Conservation (phyloP, 2,888 invertebrate species). For the Acleris laterana region DNA sequence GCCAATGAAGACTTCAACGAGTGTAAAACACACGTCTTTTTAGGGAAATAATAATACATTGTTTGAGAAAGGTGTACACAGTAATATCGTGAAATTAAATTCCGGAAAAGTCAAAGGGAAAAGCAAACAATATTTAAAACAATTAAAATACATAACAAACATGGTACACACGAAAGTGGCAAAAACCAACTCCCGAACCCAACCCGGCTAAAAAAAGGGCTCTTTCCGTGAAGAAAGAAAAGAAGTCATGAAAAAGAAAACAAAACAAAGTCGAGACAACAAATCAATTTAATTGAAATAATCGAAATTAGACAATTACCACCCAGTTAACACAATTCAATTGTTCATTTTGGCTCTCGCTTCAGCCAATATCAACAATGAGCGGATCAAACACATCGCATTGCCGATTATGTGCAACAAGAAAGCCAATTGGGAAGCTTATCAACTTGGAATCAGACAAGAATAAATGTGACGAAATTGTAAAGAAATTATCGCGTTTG, state of each 20-base stretch:
- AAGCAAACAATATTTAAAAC: too few species aligned
- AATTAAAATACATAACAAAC: too few species aligned
- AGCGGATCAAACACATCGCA: constrained; percentile 22
- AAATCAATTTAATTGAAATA: background rate
- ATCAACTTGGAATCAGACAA: constrained; percentile 51
- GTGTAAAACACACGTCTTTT: too few species aligned
- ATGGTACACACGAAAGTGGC: background rate
- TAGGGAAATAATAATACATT: too few species aligned
- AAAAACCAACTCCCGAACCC: background rate
- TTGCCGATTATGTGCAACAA: constrained; percentile 56
- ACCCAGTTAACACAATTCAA: background rate
- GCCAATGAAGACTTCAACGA: too few species aligned
- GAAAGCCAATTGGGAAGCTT: constrained; percentile 54
- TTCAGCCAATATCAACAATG: constrained; percentile 9
- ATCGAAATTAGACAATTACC: background rate
- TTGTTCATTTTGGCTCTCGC: background rate
- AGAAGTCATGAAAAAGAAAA: background rate
- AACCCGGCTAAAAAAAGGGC: background rate
- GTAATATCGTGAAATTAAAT: too few species aligned
- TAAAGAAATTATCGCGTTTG: constrained; percentile 54
- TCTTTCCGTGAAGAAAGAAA: too few species aligned
- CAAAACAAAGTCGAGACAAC: constrained; percentile 17
- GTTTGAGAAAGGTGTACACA: too few species aligned
- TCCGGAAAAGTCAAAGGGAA: too few species aligned
- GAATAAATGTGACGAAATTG: constrained; percentile 48